Evolutionary conservation across 2,797 vertebrate genomes (phyloP), one percentile per base, ranked within the genome.

Genomic region (Sebastes matsubarae): DNA sequence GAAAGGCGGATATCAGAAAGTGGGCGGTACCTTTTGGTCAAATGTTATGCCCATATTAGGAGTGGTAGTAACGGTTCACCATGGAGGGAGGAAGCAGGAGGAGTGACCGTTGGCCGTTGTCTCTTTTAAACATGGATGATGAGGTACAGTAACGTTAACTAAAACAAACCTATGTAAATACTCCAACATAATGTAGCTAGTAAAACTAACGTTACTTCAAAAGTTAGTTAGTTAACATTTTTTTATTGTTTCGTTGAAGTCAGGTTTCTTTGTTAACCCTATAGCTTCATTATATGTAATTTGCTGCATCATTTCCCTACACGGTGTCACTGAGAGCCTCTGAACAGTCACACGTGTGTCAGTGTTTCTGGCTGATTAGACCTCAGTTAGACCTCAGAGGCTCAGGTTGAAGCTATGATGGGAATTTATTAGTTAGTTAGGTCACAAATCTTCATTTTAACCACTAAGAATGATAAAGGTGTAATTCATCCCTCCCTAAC

Each of bases 31-130:
- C 13, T 18, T 18, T 46, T 8, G 13, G 13, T 5, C 0, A 14
- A 16, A 54, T 0, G 29, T 69, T 52, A 12, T 88, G 81, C 16
- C 92, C 89, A 86, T 88, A 92, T 90, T 72, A 73, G 89, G 91
- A 83, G 32, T 4, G 24, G 52, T 20, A 24, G 24, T 13, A 29
- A 71, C 29, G 11, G 32, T 25, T 64, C 38, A 25, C 7, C 1
- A 25, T 29, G 8, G 24, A 18, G 65, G 65, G 8, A 11, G 50
- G 5, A 12, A 0, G 9, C 1, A 22, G 1, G 2, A n/a, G 11
- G 12, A 29, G 78, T 12, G 10, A 13, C 65, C 5, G 30, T 8
- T 1, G 16, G 25, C 22, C 3, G 46, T 6, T 1, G 9, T 1
- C 4, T 24, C 14, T n/a, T 1, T 50, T 50, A 2, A 24, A 13